These are phyloP conservation scores for Biston betularia DNA, from an alignment of 2,888 invertebrate genomes.

Conservation along the genomic window DNA sequence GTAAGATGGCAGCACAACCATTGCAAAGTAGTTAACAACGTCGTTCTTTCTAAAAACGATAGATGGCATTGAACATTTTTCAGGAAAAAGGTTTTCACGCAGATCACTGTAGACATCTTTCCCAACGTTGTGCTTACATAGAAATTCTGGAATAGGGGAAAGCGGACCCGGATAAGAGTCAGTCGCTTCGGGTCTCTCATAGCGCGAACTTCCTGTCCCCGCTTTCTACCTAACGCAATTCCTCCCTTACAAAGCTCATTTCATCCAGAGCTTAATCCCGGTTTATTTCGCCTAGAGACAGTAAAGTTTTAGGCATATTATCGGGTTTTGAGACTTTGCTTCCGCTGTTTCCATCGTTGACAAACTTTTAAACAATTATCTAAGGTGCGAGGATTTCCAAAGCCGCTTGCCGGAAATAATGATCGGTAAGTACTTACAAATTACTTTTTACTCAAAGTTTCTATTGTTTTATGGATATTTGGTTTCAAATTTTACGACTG, in stretches of 20 bases:
- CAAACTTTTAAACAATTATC: constrained; percentile 74
- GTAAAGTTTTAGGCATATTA: constrained; percentile 45
- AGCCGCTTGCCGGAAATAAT: constrained; percentile 71
- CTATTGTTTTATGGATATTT: not conserved
- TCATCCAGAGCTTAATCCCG: constrained; percentile 35
- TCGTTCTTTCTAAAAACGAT: not conserved
- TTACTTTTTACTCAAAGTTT: constrained; percentile 11
- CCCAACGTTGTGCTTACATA: constrained; percentile 50
- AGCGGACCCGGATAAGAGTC: constrained; percentile 74
- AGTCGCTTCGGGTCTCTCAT: constrained; percentile 77
- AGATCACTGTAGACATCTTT: constrained; percentile 45
- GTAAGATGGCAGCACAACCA: constrained; percentile 10
- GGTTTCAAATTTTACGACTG: not conserved
- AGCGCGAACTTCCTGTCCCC: constrained; percentile 64
- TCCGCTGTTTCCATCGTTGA: constrained; percentile 34
- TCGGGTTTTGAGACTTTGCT: constrained; percentile 34
- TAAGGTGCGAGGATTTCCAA: constrained; percentile 65
- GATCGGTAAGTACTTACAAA: constrained; percentile 72
- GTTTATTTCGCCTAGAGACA: constrained; percentile 39
- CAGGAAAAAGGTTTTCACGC: constrained; percentile 34
- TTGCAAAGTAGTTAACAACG: not conserved
- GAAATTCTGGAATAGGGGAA: constrained; percentile 72
- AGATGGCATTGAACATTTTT: constrained; percentile 46
- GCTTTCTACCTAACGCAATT: constrained; percentile 21
- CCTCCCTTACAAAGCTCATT: constrained; percentile 25